Evolutionary conservation across 1,140 invertebrate genomes (phyloP).

Genomic region (Diprion similis): DNA sequence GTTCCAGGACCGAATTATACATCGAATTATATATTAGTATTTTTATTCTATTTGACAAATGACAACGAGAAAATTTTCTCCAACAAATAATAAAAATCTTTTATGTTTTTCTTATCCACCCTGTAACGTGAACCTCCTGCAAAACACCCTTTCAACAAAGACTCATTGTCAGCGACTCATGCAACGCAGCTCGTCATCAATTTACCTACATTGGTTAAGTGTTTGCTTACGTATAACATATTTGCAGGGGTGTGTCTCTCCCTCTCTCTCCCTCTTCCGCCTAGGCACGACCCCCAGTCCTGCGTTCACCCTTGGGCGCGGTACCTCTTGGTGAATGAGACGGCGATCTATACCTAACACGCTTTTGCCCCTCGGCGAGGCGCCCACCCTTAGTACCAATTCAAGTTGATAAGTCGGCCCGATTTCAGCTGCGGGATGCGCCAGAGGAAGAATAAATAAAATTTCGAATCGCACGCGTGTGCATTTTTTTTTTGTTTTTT

Average conservation of each 20-base stretch:
- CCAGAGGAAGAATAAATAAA: no score
- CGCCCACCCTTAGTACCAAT: neutral
- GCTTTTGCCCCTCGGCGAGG: neutral
- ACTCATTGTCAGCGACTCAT: neutral
- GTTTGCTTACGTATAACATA: constrained; percentile 26
- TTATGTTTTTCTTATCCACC: neutral
- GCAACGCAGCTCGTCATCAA: neutral
- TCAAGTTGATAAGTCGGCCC: no score
- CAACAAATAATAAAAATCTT: neutral
- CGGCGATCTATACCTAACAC: neutral
- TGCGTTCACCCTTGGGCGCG: neutral
- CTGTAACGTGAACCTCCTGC: neutral
- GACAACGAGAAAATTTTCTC: no score
- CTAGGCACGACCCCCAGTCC: neutral
- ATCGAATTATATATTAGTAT: no score
- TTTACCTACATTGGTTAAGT: neutral
- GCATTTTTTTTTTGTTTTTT: no score
- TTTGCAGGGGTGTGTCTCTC: constrained; percentile 37
- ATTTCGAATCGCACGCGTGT: no score
- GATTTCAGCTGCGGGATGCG: no score
- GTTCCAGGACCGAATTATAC: no score
- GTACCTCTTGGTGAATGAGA: neutral
- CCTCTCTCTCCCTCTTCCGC: constrained; percentile 12
- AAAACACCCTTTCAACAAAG: neutral
- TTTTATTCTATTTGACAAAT: no score